Percentiles rank a stretch among this genome's conserved stretches.
Conservation (phyloP, 2,888 invertebrate genomes). For the Acheta domesticus region DNA sequence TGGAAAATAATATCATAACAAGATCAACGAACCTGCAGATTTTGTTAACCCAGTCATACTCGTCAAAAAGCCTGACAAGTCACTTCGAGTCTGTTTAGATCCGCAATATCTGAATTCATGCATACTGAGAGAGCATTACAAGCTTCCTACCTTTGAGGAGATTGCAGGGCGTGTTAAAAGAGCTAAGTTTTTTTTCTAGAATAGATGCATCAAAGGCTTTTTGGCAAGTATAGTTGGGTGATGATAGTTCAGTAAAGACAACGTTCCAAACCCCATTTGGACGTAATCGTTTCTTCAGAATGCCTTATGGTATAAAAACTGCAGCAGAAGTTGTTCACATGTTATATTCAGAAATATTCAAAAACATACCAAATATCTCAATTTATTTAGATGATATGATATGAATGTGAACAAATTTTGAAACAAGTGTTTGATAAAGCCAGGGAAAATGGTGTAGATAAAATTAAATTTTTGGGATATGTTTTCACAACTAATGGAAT, state of each 20-base stretch:
- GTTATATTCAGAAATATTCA: neutral
- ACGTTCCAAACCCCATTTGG: neutral
- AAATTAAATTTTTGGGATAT: neutral
- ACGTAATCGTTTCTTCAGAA: neutral
- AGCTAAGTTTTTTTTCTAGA: neutral
- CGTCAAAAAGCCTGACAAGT: neutral
- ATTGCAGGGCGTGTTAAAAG: neutral
- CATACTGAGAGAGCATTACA: neutral
- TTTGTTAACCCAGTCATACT: neutral
- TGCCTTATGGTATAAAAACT: neutral
- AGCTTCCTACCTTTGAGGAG: neutral
- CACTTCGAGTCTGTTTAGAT: neutral
- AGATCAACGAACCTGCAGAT: neutral
- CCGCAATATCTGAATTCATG: neutral
- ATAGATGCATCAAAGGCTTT: neutral
- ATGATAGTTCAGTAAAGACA: neutral
- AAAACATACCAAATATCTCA: neutral
- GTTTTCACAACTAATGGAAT: neutral
- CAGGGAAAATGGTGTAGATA: neutral
- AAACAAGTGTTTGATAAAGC: neutral
- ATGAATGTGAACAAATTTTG: neutral
- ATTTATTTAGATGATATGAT: neutral
- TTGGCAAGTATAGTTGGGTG: neutral
- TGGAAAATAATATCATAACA: neutral
- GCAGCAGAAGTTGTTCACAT: neutral